Base-by-base conservation (phyloP, 2,113 vertebrate species). In the Phalacrocorax carbo region DNA sequence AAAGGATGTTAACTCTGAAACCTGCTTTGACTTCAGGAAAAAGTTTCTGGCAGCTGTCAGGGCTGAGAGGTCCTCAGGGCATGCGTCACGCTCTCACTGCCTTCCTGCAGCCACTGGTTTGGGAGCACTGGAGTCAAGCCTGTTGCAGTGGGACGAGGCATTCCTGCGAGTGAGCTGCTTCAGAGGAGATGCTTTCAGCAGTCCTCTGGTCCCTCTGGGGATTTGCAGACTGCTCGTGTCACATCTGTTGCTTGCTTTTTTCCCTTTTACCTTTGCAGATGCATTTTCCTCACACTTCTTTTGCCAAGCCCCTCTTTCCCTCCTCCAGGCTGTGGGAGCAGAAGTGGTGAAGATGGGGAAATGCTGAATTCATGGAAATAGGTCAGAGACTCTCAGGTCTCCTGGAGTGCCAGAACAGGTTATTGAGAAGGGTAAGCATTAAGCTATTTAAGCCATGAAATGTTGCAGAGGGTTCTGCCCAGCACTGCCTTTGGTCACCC, bases 231-330 rank as follows among this genome's bases (percentile, higher is more conserved):
- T 68, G 76, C 68, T 94, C 18, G 0, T 77, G 66, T 91, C 90
- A 91, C 86, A 86, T 86, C 71, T 88, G 52, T 86, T 51, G 38
- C 78, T 86, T 86, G 48, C 30, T 91, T 95, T 93, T 69, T 88
- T 42, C 75, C 82, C 88, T 90, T 71, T 71, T 94, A 90, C 93
- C 88, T 92, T 82, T 93, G 90, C 90, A 94, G 92, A 91, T 73
- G 65, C 75, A 40, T 95, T 92, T 95, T 96, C 68, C 81, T 93
- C 49, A 88, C 71, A 60, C 76, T 88, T 90, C 75, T 61, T 95
- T 78, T 0, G 0, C 57, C 52, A 85, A 76, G 54, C 49, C 29
- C 36, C 73, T 95, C 90, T 76, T 94, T 83, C 81, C 54, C 60
- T 89, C 71, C 80, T 94, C 65, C 10, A 5, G 86, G 85, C 73